phyloP scores from a whole-genome alignment of 2,113 vertebrate species.

The Ctenodactylus gundi region DNA sequence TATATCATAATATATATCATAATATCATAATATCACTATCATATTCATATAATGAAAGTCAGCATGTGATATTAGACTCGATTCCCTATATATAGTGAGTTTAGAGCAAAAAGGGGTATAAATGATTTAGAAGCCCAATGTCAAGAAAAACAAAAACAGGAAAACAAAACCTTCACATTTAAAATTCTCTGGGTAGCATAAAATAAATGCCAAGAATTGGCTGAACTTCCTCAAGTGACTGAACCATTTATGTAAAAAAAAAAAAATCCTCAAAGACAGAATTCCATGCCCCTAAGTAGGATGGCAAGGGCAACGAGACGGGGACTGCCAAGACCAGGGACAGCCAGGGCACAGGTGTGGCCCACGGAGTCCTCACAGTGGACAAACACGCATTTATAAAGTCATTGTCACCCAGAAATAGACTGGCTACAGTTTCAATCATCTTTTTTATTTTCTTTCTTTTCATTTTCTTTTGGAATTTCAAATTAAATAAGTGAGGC shows the following conservation, averaged over 20 bases:
- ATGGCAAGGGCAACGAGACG: background rate
- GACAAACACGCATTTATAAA: too few species aligned
- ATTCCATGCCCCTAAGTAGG: background rate
- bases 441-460: background rate
- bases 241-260: background rate
- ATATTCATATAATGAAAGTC: too few species aligned
- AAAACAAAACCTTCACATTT: background rate
- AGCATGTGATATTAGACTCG: too few species aligned
- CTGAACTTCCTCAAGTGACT: background rate
- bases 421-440: background rate
- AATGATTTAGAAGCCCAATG: background rate
- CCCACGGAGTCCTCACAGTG: background rate
- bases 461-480: background rate
- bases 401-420: background rate
- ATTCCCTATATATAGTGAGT: too few species aligned
- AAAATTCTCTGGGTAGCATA: constrained; percentile 6
- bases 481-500: constrained; percentile 26
- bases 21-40: too few species aligned
- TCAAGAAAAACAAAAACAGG: background rate
- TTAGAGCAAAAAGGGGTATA: background rate
- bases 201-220: background rate
- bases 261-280: background rate
- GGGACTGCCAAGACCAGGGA: background rate
- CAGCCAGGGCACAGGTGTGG: background rate
- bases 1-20: too few species aligned